phyloP scores from a whole-genome alignment of 2,888 invertebrate species.

The Entomobrya multifasciata region DNA sequence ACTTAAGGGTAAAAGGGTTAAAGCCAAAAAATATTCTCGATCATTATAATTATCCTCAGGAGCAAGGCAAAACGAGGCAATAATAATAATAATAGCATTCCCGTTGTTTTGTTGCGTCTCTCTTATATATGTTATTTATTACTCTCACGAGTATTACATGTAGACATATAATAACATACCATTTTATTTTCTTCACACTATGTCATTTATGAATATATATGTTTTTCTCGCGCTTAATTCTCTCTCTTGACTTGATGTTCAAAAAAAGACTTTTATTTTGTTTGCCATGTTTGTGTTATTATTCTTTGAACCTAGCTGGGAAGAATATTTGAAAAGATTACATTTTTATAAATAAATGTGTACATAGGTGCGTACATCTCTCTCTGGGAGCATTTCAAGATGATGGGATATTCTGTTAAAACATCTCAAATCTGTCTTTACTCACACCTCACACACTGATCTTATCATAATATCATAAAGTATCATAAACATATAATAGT shows the following conservation, averaged over 20 bases:
- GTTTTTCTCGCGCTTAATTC: no score
- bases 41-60: slow-evolving; percentile 43
- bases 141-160: background rate
- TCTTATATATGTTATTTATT: slow-evolving; percentile 4
- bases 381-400: background rate
- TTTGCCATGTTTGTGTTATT: no score
- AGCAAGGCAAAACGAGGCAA: slow-evolving; percentile 44
- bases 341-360: background rate
- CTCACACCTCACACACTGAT: no score
- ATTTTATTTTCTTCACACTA: slow-evolving; percentile 62
- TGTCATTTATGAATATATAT: slow-evolving; percentile 52
- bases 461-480: no score
- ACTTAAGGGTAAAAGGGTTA: slow-evolving; percentile 60
- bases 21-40: slow-evolving; percentile 56
- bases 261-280: no score
- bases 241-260: no score
- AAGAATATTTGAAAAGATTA: background rate
- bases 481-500: no score
- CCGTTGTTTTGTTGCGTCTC: slow-evolving; percentile 54
- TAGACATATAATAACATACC: slow-evolving; percentile 22
- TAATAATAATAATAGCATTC: slow-evolving; percentile 39
- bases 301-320: background rate
- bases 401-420: slow-evolving; percentile 5
- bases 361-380: background rate
- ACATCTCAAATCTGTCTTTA: background rate